A percentile compares a stretch with the other conserved stretches of the same genome.
These are phyloP conservation scores for Meghimatium bilineatum DNA, from an alignment of 2,888 invertebrate genomes.

Conservation along the genomic window DNA sequence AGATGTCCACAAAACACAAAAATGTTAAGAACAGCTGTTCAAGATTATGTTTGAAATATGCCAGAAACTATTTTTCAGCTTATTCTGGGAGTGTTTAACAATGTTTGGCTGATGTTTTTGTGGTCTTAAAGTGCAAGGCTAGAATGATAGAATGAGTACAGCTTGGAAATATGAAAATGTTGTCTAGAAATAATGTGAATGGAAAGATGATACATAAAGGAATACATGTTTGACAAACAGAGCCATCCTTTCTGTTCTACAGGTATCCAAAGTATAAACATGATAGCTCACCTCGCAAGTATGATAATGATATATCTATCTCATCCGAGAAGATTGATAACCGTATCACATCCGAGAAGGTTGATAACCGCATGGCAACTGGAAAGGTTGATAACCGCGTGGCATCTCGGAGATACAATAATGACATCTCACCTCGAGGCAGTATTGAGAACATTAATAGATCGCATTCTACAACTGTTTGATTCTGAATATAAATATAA, in stretches of 20 bases:
- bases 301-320: conserved; percentile 9
- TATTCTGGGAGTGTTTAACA: too few species aligned
- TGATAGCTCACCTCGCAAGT: not conserved
- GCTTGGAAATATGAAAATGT: not conserved
- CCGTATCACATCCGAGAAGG: not conserved
- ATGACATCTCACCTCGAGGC: not conserved
- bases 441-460: conserved; percentile 28
- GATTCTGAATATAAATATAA: too few species aligned
- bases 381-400: too few species aligned
- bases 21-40: too few species aligned
- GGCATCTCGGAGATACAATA: not conserved
- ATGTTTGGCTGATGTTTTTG: too few species aligned
- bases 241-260: conserved; percentile 23
- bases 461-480: conserved; percentile 14
- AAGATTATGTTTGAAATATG: too few species aligned
- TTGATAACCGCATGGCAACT: too few species aligned
- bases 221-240: not conserved
- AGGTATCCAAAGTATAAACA: conserved; percentile 44
- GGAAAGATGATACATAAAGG: too few species aligned
- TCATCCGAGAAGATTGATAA: conserved; percentile 9
- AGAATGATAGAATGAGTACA: too few species aligned
- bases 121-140: too few species aligned
- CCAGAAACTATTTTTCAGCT: too few species aligned
- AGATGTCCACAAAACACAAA: too few species aligned
- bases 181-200: not conserved